Percentiles rank a stretch among this genome's conserved stretches.
phyloP scores from a whole-genome alignment of 1,140 invertebrate species.

The Drosophila erecta region DNA sequence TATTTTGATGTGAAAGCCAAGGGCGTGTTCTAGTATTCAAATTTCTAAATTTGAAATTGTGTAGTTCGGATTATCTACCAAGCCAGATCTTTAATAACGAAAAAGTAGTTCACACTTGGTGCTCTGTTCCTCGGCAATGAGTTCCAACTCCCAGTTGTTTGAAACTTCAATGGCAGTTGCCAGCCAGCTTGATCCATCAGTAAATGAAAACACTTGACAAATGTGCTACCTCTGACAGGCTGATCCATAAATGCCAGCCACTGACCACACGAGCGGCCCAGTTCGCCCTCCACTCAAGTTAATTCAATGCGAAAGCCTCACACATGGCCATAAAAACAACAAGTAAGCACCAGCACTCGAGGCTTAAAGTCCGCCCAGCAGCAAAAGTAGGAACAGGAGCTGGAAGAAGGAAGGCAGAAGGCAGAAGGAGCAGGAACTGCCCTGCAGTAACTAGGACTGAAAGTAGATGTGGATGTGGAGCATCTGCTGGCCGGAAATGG shows the following conservation, averaged over 20 bases:
- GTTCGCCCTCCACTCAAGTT: slow-evolving; percentile 57
- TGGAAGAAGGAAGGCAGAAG: no score
- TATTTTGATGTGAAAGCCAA: no score
- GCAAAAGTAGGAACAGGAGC: slow-evolving; percentile 3
- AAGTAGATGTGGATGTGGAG: slow-evolving; percentile 27
- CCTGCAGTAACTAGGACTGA: slow-evolving; percentile 9
- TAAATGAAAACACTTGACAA: slow-evolving; percentile 60
- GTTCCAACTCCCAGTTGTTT: not conserved
- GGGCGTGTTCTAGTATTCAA: no score
- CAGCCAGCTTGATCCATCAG: slow-evolving; percentile 34
- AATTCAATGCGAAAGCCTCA: slow-evolving; percentile 66
- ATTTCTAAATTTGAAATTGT: no score
- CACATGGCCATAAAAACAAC: slow-evolving; percentile 53
- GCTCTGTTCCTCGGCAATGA: not conserved
- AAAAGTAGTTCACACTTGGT: not conserved
- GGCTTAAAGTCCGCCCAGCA: slow-evolving; percentile 14
- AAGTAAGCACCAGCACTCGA: slow-evolving; percentile 34
- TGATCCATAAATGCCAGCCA: slow-evolving; percentile 69
- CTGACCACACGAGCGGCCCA: slow-evolving; percentile 50
- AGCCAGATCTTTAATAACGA: not conserved
- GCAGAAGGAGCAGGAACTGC: not conserved
- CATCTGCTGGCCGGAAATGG: slow-evolving; percentile 54
- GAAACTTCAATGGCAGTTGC: slow-evolving; percentile 2
- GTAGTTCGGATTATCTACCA: no score
- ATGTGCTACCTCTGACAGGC: slow-evolving; percentile 44